Conservation (phyloP, 92 coral and sea anemone species). For the Heteractis magnifica region DNA sequence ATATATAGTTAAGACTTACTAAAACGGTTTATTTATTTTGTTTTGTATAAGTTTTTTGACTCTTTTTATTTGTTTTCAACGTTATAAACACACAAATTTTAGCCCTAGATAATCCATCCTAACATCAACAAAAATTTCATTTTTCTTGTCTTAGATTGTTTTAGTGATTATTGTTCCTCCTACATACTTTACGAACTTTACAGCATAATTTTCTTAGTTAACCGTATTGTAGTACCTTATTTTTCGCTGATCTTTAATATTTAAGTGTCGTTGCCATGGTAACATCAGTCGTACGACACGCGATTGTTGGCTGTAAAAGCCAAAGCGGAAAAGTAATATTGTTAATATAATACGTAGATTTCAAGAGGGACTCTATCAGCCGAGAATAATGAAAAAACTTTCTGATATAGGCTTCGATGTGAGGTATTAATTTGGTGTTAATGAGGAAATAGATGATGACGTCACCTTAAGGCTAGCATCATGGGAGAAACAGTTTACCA, state of each 20-base stretch:
- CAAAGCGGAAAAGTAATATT: not conserved
- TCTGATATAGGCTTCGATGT: not conserved
- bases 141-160: too few species aligned
- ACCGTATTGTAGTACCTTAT: not conserved
- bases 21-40: too few species aligned
- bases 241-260: not conserved
- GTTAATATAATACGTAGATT: not conserved
- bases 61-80: not conserved
- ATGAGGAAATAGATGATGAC: not conserved
- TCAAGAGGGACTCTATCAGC: not conserved
- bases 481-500: not conserved
- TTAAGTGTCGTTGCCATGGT: not conserved
- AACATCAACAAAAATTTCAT: too few species aligned
- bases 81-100: too few species aligned
- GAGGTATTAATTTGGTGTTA: not conserved
- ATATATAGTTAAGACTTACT: not conserved
- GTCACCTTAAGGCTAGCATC: not conserved
- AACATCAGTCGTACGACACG: not conserved
- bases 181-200: too few species aligned
- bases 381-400: not conserved
- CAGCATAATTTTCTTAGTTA: not conserved
- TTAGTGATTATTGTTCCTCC: too few species aligned
- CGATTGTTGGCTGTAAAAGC: not conserved
- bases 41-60: not conserved
- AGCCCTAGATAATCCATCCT: too few species aligned